Conservation (phyloP, 2,797 vertebrate species). For the Pempheris klunzingeri region DNA sequence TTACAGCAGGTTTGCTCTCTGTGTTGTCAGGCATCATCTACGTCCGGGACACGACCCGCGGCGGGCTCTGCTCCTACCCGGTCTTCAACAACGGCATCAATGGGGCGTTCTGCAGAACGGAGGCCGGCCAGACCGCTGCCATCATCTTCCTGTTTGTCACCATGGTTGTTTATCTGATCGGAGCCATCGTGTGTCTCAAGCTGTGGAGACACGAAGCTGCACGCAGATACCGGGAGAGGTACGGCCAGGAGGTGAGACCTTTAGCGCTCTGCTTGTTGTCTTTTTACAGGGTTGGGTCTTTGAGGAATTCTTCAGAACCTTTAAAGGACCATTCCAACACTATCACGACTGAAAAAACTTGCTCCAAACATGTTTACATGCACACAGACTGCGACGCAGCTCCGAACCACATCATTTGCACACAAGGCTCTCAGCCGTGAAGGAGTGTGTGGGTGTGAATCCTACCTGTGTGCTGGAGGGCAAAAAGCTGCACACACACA, state of each 20-base stretch:
- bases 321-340: not conserved
- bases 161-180: slow-evolving; percentile 91
- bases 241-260: slow-evolving; percentile 87
- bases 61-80: slow-evolving; percentile 93
- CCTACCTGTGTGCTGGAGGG: not conserved
- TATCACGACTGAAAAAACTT: not conserved
- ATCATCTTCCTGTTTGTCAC: slow-evolving; percentile 95
- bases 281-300: not conserved
- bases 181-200: slow-evolving; percentile 92
- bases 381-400: not conserved
- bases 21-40: slow-evolving; percentile 88
- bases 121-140: slow-evolving; percentile 94
- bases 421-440: not conserved
- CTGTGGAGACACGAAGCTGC: slow-evolving; percentile 93
- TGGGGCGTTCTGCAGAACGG: slow-evolving; percentile 90
- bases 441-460: slow-evolving; percentile 1
- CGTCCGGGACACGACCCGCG: slow-evolving; percentile 92
- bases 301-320: not conserved
- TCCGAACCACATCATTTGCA: slow-evolving; percentile 20
- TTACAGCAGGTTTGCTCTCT: not conserved
- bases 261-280: not conserved
- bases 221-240: slow-evolving; percentile 85
- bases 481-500: not conserved
- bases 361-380: not conserved
- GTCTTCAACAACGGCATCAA: slow-evolving; percentile 93